These are phyloP conservation scores for Thermophis baileyi DNA, from an alignment of 2,113 vertebrate species.

Conservation along the genomic window DNA sequence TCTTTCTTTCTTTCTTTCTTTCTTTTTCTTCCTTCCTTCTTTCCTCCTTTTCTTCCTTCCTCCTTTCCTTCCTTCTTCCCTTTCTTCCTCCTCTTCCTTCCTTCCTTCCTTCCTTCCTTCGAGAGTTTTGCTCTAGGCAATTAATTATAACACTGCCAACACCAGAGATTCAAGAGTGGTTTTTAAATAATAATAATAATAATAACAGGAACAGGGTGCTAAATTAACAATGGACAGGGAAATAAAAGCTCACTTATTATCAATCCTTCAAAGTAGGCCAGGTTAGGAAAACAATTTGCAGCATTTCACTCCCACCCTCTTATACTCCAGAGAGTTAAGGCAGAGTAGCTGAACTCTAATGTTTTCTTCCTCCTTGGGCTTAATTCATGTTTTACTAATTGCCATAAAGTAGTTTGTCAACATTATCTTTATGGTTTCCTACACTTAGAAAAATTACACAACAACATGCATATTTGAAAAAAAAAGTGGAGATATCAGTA, in stretches of 20 bases:
- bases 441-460: not conserved
- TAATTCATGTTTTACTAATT: not conserved
- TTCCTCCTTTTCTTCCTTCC: too few species aligned
- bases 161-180: not conserved
- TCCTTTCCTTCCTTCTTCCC: not conserved
- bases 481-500: not conserved
- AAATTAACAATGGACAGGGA: not conserved
- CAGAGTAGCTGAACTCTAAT: not conserved
- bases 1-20: too few species aligned
- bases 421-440: not conserved
- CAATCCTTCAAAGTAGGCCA: not conserved
- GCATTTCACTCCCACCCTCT: not conserved
- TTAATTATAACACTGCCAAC: not conserved
- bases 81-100: too few species aligned
- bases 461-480: not conserved
- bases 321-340: not conserved
- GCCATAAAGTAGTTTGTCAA: not conserved
- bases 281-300: not conserved
- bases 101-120: not conserved
- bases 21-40: too few species aligned
- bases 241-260: not conserved
- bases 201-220: not conserved
- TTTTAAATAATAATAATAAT: too few species aligned
- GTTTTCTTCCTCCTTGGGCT: not conserved
- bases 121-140: not conserved